These are phyloP conservation scores for Dysmachus trigonus DNA, from an alignment of 2,888 invertebrate species.

Conservation along the genomic window DNA sequence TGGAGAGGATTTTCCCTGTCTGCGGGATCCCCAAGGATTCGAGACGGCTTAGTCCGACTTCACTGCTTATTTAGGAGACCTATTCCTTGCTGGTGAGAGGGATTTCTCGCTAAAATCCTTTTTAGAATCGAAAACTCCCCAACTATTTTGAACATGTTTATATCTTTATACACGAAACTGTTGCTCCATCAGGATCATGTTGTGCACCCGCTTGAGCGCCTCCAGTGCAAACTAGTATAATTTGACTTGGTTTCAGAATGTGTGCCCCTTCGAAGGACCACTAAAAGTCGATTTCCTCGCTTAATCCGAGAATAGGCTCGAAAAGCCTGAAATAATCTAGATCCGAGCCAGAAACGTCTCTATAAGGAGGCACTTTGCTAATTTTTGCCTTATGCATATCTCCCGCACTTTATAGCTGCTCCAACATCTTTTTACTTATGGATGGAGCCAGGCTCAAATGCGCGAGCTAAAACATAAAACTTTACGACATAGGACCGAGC, in stretches of 20 bases:
- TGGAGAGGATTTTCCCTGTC: not conserved
- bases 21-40: not conserved
- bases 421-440: not conserved
- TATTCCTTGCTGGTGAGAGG: not conserved
- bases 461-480: not conserved
- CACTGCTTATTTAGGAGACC: not conserved
- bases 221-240: not conserved
- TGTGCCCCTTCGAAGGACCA: not conserved
- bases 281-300: not conserved
- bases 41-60: not conserved
- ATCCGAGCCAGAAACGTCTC: not conserved
- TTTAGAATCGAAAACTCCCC: not conserved
- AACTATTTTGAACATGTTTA: not conserved
- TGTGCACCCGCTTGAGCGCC: not conserved
- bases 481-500: not conserved
- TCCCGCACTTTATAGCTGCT: not conserved
- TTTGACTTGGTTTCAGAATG: not conserved
- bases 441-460: not conserved
- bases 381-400: constrained; percentile 15
- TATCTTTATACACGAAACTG: not conserved
- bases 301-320: not conserved
- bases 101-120: not conserved
- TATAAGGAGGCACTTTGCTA: not conserved
- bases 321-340: not conserved
- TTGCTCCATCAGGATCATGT: not conserved